Evolutionary conservation across 2,797 vertebrate genomes (phyloP).

Genomic region (Lacerta viridis): DNA sequence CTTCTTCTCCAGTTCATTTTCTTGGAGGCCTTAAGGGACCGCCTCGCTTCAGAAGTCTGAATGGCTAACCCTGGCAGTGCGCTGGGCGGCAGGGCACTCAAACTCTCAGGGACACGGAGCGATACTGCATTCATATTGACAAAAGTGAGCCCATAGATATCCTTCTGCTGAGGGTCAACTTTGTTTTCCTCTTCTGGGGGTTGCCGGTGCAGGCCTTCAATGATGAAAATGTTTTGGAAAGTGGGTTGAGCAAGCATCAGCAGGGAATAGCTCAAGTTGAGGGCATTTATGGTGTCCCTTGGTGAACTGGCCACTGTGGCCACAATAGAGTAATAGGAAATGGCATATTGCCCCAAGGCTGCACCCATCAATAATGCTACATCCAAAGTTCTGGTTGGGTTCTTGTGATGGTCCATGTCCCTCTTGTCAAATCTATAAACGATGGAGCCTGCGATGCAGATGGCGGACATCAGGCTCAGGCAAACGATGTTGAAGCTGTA

Average conservation of each 20-base stretch:
- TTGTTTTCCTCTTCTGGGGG: slow-evolving; percentile 80
- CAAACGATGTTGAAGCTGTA: slow-evolving; percentile 90
- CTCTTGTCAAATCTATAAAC: slow-evolving; percentile 90
- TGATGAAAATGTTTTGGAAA: slow-evolving; percentile 94
- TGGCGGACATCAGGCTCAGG: slow-evolving; percentile 86
- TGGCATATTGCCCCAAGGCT: slow-evolving; percentile 91
- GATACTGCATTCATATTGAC: slow-evolving; percentile 64
- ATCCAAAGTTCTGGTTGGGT: slow-evolving; percentile 92
- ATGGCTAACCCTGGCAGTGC: not conserved
- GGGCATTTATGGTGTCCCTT: slow-evolving; percentile 78
- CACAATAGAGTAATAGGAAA: slow-evolving; percentile 93
- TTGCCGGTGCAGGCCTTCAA: slow-evolving; percentile 92
- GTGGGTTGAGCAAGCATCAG: slow-evolving; percentile 90
- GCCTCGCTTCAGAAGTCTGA: slow-evolving; percentile 48
- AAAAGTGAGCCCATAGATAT: slow-evolving; percentile 76
- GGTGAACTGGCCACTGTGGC: slow-evolving; percentile 85
- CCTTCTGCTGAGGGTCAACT: slow-evolving; percentile 69
- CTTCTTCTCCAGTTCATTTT: slow-evolving; percentile 87
- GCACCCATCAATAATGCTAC: slow-evolving; percentile 92
- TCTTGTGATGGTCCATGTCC: slow-evolving; percentile 89
- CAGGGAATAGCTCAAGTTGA: slow-evolving; percentile 87
- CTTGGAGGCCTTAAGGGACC: slow-evolving; percentile 46
- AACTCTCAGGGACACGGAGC: slow-evolving; percentile 59
- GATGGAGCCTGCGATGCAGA: slow-evolving; percentile 83
- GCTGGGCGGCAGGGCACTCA: slow-evolving; percentile 26